phyloP scores from a whole-genome alignment of 2,113 vertebrate genomes.

The Synchiropus splendidus region DNA sequence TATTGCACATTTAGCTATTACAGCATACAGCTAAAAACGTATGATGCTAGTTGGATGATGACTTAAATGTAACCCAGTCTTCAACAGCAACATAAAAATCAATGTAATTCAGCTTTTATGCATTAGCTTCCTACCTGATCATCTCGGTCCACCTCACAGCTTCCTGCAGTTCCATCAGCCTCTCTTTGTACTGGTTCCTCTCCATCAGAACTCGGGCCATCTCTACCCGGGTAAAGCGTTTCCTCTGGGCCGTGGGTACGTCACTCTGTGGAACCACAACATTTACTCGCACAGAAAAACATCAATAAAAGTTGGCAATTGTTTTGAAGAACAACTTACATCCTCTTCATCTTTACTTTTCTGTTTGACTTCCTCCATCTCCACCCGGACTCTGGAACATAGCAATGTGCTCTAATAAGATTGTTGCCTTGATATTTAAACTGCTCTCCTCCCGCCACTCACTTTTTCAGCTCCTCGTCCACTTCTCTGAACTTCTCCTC shows the following conservation, averaged over 20 bases:
- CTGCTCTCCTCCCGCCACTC: neutral
- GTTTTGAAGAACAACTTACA: slow-evolving; percentile 60
- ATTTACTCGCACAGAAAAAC: neutral
- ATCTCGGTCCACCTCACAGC: slow-evolving; percentile 98
- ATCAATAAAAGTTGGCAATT: neutral
- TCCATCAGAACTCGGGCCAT: slow-evolving; percentile 98
- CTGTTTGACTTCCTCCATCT: slow-evolving; percentile 75
- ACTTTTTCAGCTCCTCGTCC: slow-evolving; percentile 93
- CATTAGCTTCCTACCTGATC: slow-evolving; percentile 74
- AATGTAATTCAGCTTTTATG: too few species aligned
- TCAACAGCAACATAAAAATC: too few species aligned
- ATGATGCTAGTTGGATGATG: too few species aligned
- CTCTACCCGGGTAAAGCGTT: slow-evolving; percentile 91
- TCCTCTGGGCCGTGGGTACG: slow-evolving; percentile 89
- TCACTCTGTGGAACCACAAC: slow-evolving; percentile 73
- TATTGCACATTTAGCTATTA: too few species aligned
- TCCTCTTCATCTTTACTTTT: slow-evolving; percentile 91
- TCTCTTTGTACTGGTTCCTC: slow-evolving; percentile 96
- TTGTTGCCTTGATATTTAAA: neutral
- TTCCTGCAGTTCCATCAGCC: slow-evolving; percentile 97
- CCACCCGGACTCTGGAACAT: slow-evolving; percentile 76
- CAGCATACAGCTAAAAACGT: too few species aligned
- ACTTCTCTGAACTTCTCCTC: slow-evolving; percentile 82
- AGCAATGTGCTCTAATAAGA: neutral
- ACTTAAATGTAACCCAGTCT: too few species aligned